Evolutionary conservation across 2,888 invertebrate species (phyloP), one percentile per base, ranked within the genome.

Genomic region (Acleris holmiana): DNA sequence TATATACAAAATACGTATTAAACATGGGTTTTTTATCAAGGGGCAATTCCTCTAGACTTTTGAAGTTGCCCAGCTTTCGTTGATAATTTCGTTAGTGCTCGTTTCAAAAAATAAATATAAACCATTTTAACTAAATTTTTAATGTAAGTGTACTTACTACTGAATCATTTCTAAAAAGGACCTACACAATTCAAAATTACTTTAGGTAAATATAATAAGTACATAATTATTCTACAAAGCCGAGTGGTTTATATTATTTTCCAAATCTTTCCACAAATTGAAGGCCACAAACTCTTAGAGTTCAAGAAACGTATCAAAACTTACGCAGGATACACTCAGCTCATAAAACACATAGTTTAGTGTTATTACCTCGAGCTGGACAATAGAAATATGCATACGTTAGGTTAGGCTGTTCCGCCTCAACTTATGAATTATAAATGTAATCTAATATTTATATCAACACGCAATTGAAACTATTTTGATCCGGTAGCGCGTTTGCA

Each of bases 401-500:
- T 61, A 55, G 66, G 60, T 65, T 62, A 68, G 63, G 69, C 70
- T 71, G 83, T 85, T 86, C 86, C 84, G 86, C 79, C 79, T 86
- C 74, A 73, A 69, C 73, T 81, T 77, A 84, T 79, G 82, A 85
- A 87, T 87, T 83, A 83, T 79, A 82, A 85, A 84, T 85, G 78
- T 76, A 80, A 80, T 80, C 80, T 85, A 78, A 81, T 85, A 85
- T 84, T 85, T 77, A 83, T 84, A 85, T 83, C 81, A 76, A 77
- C 81, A 78, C 78, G 80, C 76, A 62, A 77, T 74, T 74, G 69
- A 77, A 85, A 85, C 82, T 85, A 86, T 86, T 85, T 84, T 80
- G 83, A 87, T 86, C 88, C 87, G 88, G 88, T 76, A 86, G 73
- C 76, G 76, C 79, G 76, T 77, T 81, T 77, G 75, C 75, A 75